Percentiles rank a stretch among this genome's conserved stretches.
These are phyloP conservation scores for Nymphalis c-album DNA, from an alignment of 2,888 invertebrate species.

Conservation along the genomic window DNA sequence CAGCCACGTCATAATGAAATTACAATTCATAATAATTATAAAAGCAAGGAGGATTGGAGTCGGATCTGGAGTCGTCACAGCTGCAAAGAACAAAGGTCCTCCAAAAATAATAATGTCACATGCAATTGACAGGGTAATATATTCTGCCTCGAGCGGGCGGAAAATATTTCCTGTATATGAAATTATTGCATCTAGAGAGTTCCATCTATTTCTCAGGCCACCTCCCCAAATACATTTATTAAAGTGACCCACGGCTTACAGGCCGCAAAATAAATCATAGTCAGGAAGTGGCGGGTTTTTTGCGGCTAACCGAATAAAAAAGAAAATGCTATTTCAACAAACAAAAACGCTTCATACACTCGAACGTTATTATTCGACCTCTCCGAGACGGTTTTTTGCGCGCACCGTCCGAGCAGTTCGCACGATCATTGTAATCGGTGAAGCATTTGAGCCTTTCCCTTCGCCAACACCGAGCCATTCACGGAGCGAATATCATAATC, in stretches of 20 bases:
- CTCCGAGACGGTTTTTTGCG: constrained; percentile 16
- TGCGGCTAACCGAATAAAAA: constrained; percentile 67
- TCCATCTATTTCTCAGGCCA: constrained; percentile 68
- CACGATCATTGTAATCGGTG: constrained; percentile 24
- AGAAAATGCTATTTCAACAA: constrained; percentile 47
- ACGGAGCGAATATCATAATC: constrained; percentile 23
- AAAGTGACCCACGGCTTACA: constrained; percentile 78
- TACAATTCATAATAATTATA: not conserved
- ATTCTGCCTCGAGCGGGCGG: constrained; percentile 15
- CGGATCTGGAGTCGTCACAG: not conserved
- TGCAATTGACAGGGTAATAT: constrained; percentile 36
- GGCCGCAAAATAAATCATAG: constrained; percentile 78
- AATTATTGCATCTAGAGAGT: constrained; percentile 70
- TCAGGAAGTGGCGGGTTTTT: constrained; percentile 69
- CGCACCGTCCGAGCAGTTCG: constrained; percentile 18
- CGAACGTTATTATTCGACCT: constrained; percentile 14
- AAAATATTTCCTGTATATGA: constrained; percentile 52
- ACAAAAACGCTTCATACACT: constrained; percentile 26
- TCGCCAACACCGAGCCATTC: constrained; percentile 16
- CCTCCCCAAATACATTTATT: constrained; percentile 78
- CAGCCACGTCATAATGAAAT: too few relatives aligned
- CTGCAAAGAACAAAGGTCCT: constrained; percentile 9
- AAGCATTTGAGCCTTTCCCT: constrained; percentile 10
- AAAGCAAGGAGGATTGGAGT: not conserved
- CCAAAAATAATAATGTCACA: constrained; percentile 30